Percentiles rank a stretch among this genome's conserved stretches.
Conservation (phyloP, 1,140 invertebrate genomes). For the Ostrea denselamellosa region DNA sequence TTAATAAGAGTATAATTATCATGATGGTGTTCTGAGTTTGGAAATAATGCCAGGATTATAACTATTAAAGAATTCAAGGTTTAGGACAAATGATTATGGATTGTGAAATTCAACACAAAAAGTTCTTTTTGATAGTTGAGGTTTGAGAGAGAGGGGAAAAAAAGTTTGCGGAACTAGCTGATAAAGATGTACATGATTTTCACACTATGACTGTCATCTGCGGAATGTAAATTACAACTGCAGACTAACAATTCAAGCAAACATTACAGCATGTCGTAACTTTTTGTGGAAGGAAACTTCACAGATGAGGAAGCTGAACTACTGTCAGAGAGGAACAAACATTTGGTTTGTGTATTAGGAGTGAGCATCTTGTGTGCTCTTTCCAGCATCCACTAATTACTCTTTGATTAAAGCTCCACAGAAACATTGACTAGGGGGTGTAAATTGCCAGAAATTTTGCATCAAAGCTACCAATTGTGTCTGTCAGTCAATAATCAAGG, state of each 20-base stretch:
- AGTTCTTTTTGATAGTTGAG: not conserved
- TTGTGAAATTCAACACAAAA: not conserved
- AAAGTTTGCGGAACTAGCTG: not conserved
- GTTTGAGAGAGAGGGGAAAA: not conserved
- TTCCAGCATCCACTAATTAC: slow-evolving; percentile 26
- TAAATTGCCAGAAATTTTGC: slow-evolving; percentile 33
- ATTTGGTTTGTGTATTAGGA: slow-evolving; percentile 33
- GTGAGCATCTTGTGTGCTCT: slow-evolving; percentile 38
- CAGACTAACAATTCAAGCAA: slow-evolving; percentile 18
- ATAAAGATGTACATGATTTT: slow-evolving; percentile 2
- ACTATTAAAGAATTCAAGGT: not conserved
- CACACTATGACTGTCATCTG: slow-evolving; percentile 28
- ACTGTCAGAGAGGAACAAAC: slow-evolving; percentile 18
- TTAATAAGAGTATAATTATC: slow-evolving; percentile 4
- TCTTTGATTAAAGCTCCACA: slow-evolving; percentile 19
- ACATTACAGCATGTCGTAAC: slow-evolving; percentile 20
- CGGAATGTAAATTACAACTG: slow-evolving; percentile 33
- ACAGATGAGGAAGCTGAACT: not conserved
- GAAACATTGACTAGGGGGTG: slow-evolving; percentile 28
- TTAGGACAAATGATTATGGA: not conserved
- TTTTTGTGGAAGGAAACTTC: slow-evolving; percentile 29
- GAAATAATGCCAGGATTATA: not conserved
- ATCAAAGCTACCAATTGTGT: slow-evolving; percentile 1
- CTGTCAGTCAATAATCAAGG: not conserved
- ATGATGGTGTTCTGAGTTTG: not conserved